Percentiles rank a stretch among this genome's conserved stretches.
These are phyloP conservation scores for Drosophila equinoxialis DNA, from an alignment of 1,140 invertebrate species.

Conservation along the genomic window DNA sequence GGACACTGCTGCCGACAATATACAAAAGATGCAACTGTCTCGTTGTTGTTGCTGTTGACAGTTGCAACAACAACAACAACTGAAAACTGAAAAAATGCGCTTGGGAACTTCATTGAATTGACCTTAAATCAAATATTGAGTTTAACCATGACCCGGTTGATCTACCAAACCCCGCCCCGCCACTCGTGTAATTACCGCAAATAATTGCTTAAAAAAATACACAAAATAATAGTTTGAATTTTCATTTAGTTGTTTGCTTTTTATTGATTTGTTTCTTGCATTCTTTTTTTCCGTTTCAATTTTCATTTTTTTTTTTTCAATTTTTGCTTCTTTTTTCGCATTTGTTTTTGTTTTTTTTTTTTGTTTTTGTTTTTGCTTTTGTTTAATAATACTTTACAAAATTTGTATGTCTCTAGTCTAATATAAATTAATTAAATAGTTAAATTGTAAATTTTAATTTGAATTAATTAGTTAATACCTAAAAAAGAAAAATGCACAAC, in stretches of 20 bases:
- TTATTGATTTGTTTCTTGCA: conserved; percentile 66
- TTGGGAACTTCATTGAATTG: conserved; percentile 64
- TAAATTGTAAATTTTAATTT: conserved; percentile 52
- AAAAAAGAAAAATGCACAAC: conserved; percentile 61
- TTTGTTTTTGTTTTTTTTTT: conserved; percentile 33
- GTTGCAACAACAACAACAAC: conserved; percentile 35
- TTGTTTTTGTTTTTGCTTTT: conserved; percentile 52
- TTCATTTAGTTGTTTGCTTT: conserved; percentile 52
- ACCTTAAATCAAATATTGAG: conserved; percentile 78
- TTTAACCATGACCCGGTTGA: conserved; percentile 54
- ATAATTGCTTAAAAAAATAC: conserved; percentile 53
- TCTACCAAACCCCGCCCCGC: conserved; percentile 1
- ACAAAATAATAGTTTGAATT: conserved; percentile 62
- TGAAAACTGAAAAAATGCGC: conserved; percentile 63
- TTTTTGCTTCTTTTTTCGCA: conserved; percentile 36
- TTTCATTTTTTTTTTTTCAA: conserved; percentile 46
- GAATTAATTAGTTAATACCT: conserved; percentile 74
- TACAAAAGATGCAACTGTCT: conserved; percentile 80
- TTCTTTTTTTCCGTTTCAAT: conserved; percentile 29
- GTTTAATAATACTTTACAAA: conserved; percentile 79
- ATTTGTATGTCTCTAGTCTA: conserved; percentile 62
- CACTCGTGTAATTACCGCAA: conserved; percentile 61
- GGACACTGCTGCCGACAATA: conserved; percentile 60
- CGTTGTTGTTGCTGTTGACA: conserved; percentile 59
- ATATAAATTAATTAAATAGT: conserved; percentile 78